A percentile compares a stretch with the other conserved stretches of the same genome.
Evolutionary conservation across 2,888 invertebrate species (phyloP).

Genomic region (Vandiemenella viatica): DNA sequence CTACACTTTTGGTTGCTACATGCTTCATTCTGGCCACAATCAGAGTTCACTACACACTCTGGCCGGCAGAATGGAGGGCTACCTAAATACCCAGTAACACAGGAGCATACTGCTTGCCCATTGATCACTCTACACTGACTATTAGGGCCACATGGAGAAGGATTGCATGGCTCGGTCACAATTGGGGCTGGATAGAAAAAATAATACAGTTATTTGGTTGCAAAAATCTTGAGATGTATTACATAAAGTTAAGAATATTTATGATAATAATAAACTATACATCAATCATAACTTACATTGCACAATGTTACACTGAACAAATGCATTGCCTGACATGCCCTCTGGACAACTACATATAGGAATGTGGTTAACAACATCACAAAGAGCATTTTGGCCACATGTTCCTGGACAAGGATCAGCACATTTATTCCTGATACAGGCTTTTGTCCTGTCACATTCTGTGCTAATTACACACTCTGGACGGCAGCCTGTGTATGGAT

Average conservation of each 20-base stretch:
- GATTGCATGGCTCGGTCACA: conserved; percentile 26
- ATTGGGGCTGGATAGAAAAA: conserved; percentile 13
- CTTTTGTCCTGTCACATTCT: conserved; percentile 39
- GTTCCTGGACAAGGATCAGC: conserved; percentile 44
- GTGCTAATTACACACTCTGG: conserved; percentile 40
- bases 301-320: conserved; percentile 42
- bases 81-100: conserved; percentile 29
- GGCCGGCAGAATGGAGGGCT: conserved; percentile 32
- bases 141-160: conserved; percentile 36
- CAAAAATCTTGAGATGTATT: too few relatives aligned
- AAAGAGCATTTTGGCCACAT: conserved; percentile 41
- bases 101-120: conserved; percentile 32
- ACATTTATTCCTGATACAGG: conserved; percentile 41
- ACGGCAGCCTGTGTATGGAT: conserved; percentile 45
- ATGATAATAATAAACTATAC: not conserved
- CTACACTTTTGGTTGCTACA: conserved; percentile 51
- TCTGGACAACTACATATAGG: conserved; percentile 23
- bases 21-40: conserved; percentile 36
- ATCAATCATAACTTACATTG: conserved; percentile 34
- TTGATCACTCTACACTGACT: conserved; percentile 32
- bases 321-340: conserved; percentile 53
- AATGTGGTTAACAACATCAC: conserved; percentile 24
- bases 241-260: not conserved
- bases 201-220: not conserved
- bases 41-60: conserved; percentile 31